Conservation (phyloP, 2,888 invertebrate genomes). For the Cheiracanthium punctorium region DNA sequence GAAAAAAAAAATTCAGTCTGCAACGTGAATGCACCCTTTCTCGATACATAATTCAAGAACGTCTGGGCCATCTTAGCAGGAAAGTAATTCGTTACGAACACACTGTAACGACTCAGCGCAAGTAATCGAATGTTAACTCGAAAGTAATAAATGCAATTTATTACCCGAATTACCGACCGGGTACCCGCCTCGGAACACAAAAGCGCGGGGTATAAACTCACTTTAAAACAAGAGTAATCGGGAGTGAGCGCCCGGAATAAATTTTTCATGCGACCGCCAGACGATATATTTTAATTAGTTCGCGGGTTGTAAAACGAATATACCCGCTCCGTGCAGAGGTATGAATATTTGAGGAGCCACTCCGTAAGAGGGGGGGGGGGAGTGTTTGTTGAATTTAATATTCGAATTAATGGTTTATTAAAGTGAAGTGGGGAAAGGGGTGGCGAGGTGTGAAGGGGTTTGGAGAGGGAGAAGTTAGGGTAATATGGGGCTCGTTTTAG, state of each 20-base stretch:
- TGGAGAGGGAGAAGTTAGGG: constrained; percentile 7
- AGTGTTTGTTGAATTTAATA: constrained; percentile 63
- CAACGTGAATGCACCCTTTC: not conserved
- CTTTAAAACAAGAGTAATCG: constrained; percentile 48
- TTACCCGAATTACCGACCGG: constrained; percentile 54
- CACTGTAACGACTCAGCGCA: constrained; percentile 24
- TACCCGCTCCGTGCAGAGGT: constrained; percentile 10
- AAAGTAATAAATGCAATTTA: constrained; percentile 69
- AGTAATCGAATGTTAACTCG: constrained; percentile 67
- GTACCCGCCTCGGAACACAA: constrained; percentile 37
- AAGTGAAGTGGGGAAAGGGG: constrained; percentile 48
- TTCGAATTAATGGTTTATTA: constrained; percentile 69
- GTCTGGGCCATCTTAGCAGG: constrained; percentile 31
- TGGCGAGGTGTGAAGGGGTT: constrained; percentile 16
- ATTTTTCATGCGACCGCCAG: constrained; percentile 58
- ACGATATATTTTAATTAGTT: constrained; percentile 69
- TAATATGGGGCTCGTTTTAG: not conserved
- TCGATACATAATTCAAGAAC: constrained; percentile 60
- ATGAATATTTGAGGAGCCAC: constrained; percentile 62
- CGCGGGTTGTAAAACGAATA: constrained; percentile 53
- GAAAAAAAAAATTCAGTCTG: too few relatives aligned
- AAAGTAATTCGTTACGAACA: constrained; percentile 67
- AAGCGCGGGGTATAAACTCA: constrained; percentile 43
- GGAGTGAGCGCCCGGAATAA: constrained; percentile 44
- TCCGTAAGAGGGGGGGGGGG: constrained; percentile 2